phyloP scores from a whole-genome alignment of 1,140 invertebrate genomes.

The Danaus plexippus region DNA sequence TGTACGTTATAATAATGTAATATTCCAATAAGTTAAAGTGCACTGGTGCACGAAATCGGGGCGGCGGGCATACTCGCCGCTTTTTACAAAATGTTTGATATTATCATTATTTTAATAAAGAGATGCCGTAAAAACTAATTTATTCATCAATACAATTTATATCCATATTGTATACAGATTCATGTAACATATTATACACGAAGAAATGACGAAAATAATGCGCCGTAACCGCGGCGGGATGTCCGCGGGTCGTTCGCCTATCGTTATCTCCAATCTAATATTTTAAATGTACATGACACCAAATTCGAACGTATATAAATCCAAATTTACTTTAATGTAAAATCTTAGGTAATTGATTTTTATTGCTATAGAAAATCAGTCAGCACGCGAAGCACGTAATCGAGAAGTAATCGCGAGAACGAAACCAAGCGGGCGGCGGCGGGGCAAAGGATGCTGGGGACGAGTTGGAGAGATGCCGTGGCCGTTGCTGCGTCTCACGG shows the following conservation, averaged over 20 bases:
- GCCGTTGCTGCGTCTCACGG: slow-evolving; percentile 23
- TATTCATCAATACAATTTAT: slow-evolving; percentile 71
- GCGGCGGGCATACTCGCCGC: slow-evolving; percentile 63
- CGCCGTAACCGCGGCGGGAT: slow-evolving; percentile 51
- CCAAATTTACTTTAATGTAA: slow-evolving; percentile 73
- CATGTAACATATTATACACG: slow-evolving; percentile 71
- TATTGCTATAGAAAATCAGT: slow-evolving; percentile 75
- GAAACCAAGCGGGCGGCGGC: slow-evolving; percentile 68
- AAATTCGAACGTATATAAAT: slow-evolving; percentile 72
- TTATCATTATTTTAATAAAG: slow-evolving; percentile 71
- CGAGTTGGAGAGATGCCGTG: slow-evolving; percentile 19
- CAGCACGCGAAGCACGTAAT: slow-evolving; percentile 74
- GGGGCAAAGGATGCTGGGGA: slow-evolving; percentile 34
- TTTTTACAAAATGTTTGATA: slow-evolving; percentile 70
- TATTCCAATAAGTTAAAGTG: slow-evolving; percentile 73
- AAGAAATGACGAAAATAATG: slow-evolving; percentile 70
- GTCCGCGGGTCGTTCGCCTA: slow-evolving; percentile 58
- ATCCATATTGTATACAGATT: slow-evolving; percentile 73
- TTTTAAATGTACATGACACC: slow-evolving; percentile 72
- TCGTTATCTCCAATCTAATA: slow-evolving; percentile 68
- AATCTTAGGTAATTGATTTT: slow-evolving; percentile 75
- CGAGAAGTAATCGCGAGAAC: slow-evolving; percentile 72
- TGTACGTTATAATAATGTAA: slow-evolving; percentile 71
- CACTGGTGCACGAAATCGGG: slow-evolving; percentile 69
- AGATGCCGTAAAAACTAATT: slow-evolving; percentile 72